Conservation (phyloP, 2,888 invertebrate species). For the Tinea trinotella region DNA sequence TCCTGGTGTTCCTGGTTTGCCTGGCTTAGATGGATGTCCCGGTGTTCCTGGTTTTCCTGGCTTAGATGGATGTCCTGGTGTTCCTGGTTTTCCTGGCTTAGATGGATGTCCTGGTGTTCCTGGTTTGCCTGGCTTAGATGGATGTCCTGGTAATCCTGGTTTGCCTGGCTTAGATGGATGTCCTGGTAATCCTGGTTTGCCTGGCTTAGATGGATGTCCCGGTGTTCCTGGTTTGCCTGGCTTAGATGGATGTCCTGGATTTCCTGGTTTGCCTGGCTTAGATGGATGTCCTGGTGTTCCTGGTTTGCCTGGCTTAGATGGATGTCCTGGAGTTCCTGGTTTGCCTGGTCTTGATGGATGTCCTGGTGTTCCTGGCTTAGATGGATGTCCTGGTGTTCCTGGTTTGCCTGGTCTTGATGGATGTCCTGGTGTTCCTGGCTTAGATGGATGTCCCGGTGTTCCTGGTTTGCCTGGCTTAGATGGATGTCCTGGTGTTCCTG, state of each 20-base stretch:
- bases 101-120: conserved; percentile 9
- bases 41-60: conserved; percentile 15
- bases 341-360: neutral
- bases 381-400: conserved; percentile 9
- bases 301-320: conserved; percentile 19
- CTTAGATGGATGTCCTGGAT: conserved; percentile 15
- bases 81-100: neutral
- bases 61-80: conserved; percentile 8
- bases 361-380: conserved; percentile 9
- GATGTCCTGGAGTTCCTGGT: too few species aligned
- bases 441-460: conserved; percentile 17
- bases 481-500: neutral
- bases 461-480: conserved; percentile 8
- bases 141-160: conserved; percentile 17
- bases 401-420: conserved; percentile 10
- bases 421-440: conserved; percentile 19
- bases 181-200: conserved; percentile 18
- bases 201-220: neutral
- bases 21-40: too few species aligned
- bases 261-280: conserved; percentile 20
- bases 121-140: conserved; percentile 10
- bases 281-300: conserved; percentile 19
- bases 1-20: conserved; percentile 17
- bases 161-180: conserved; percentile 14
- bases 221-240: neutral